phyloP scores from a whole-genome alignment of 1,140 invertebrate genomes.

The Camponotus floridanus region DNA sequence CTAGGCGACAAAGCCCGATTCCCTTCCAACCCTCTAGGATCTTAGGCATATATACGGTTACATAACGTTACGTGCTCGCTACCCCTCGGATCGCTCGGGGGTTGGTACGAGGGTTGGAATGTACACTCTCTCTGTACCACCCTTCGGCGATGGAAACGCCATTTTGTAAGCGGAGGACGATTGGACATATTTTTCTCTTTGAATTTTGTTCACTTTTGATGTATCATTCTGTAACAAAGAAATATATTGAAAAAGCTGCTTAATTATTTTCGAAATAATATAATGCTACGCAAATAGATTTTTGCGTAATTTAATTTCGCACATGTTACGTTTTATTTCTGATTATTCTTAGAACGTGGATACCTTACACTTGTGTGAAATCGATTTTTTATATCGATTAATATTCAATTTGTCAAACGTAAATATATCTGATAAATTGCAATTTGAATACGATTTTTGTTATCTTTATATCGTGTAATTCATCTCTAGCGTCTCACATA shows the following conservation, averaged over 20 bases:
- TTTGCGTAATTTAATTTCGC: not conserved
- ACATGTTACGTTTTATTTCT: not conserved
- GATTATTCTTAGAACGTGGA: not conserved
- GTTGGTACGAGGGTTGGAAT: slow-evolving; percentile 78
- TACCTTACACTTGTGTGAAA: not conserved
- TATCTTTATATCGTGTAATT: not conserved
- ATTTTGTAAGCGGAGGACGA: slow-evolving; percentile 76
- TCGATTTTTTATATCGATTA: not conserved
- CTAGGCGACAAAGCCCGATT: slow-evolving; percentile 83
- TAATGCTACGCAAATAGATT: not conserved
- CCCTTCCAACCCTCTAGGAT: slow-evolving; percentile 80
- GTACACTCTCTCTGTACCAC: slow-evolving; percentile 74
- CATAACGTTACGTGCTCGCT: slow-evolving; percentile 80
- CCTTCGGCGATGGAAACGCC: slow-evolving; percentile 77
- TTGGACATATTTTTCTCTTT: slow-evolving; percentile 68
- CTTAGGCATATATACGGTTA: slow-evolving; percentile 84
- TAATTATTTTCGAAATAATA: slow-evolving; percentile 2
- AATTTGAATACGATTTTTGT: not conserved
- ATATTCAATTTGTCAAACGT: not conserved
- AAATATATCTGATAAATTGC: not conserved
- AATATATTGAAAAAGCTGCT: not conserved
- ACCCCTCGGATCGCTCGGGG: slow-evolving; percentile 76
- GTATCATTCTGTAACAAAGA: slow-evolving; percentile 3
- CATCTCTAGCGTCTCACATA: not conserved
- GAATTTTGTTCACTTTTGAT: slow-evolving; percentile 61